Conservation (phyloP, 2,113 vertebrate species). For the Caloenas nicobarica region DNA sequence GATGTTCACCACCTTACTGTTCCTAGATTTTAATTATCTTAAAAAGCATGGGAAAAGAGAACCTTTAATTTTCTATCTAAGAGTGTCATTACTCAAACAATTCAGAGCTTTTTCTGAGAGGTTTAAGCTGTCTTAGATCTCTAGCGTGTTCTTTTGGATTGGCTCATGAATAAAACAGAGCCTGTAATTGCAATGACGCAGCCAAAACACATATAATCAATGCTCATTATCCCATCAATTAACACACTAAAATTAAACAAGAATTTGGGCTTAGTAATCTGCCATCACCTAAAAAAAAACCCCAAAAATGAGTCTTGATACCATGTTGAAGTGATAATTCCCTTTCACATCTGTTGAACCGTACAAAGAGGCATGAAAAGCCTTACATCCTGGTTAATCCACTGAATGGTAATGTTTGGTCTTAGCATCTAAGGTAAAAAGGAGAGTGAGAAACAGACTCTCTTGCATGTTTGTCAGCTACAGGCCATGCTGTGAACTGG, state of each 20-base stretch:
- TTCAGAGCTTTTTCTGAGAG: conserved; percentile 51
- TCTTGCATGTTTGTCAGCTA: not conserved
- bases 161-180: conserved; percentile 71
- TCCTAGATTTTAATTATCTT: conserved; percentile 69
- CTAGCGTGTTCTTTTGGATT: conserved; percentile 38
- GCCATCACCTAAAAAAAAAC: conserved; percentile 17
- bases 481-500: not conserved
- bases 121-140: conserved; percentile 58
- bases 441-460: not conserved
- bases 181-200: conserved; percentile 59
- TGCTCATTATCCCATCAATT: conserved; percentile 69
- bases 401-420: not conserved
- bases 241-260: conserved; percentile 71
- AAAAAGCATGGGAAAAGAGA: conserved; percentile 47
- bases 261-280: conserved; percentile 62
- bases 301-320: not conserved
- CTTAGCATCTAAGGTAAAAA: not conserved
- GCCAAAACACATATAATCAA: conserved; percentile 60
- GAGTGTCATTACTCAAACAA: conserved; percentile 65
- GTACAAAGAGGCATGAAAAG: not conserved
- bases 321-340: conserved; percentile 47
- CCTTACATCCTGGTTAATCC: not conserved
- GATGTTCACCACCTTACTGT: conserved; percentile 58
- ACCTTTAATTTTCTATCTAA: conserved; percentile 62
- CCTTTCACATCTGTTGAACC: conserved; percentile 46